Percentiles rank a stretch among this genome's conserved stretches.
phyloP scores from a whole-genome alignment of 2,797 vertebrate species.

The Sternotherus odoratus region DNA sequence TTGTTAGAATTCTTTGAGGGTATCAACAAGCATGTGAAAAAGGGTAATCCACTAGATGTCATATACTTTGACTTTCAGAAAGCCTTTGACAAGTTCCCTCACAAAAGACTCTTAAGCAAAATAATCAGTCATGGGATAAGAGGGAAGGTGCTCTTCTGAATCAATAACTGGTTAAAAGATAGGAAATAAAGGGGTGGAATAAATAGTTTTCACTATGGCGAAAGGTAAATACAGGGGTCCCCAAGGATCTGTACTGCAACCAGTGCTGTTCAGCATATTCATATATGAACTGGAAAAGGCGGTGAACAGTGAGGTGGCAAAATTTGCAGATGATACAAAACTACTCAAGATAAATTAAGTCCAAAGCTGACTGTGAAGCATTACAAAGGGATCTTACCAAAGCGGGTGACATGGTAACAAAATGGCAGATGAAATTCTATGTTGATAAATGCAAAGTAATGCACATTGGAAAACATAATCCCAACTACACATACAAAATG shows the following conservation, averaged over 20 bases:
- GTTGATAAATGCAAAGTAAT: not conserved
- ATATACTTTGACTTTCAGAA: not conserved
- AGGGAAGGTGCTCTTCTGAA: not conserved
- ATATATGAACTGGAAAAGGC: not conserved
- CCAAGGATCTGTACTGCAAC: not conserved
- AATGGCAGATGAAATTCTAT: not conserved
- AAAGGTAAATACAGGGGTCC: not conserved
- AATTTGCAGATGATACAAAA: not conserved
- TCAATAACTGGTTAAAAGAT: not conserved
- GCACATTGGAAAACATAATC: not conserved
- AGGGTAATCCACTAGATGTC: not conserved
- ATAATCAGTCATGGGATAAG: not conserved
- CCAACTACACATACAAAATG: not conserved
- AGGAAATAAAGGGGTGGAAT: not conserved
- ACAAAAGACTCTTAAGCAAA: not conserved
- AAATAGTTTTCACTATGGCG: not conserved
- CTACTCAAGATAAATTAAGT: not conserved
- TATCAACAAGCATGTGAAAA: not conserved
- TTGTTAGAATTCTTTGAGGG: not conserved
- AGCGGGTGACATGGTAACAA: not conserved
- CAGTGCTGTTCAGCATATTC: not conserved
- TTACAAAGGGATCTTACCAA: not conserved
- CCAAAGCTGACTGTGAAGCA: not conserved
- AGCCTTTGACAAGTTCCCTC: not conserved
- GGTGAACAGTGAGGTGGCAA: not conserved